Conservation (phyloP, 2,888 invertebrate species). For the Synergus gifuensis region DNA sequence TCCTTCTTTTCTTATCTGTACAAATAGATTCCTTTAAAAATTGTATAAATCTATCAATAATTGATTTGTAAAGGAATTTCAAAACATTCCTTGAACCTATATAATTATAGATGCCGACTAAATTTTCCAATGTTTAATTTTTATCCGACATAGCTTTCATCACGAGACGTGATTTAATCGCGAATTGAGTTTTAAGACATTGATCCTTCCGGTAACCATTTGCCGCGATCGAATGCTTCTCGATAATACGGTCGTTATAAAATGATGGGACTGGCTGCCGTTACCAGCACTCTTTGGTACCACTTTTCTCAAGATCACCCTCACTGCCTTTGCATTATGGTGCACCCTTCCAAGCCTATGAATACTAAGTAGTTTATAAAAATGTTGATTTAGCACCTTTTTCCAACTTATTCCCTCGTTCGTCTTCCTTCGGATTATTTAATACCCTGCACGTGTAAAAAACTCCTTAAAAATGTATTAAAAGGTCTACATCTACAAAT, state of each 20-base stretch:
- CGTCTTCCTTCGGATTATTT: constrained; percentile 44
- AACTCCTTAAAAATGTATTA: not conserved
- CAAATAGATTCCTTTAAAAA: not conserved
- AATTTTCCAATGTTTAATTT: not conserved
- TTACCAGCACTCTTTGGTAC: constrained; percentile 38
- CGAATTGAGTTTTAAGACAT: constrained; percentile 37
- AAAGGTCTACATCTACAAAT: not conserved
- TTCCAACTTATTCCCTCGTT: constrained; percentile 54
- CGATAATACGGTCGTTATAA: constrained; percentile 41
- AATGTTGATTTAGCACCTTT: constrained; percentile 76
- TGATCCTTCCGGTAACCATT: constrained; percentile 32
- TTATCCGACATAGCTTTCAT: not conserved
- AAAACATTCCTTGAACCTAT: not conserved
- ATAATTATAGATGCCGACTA: not conserved
- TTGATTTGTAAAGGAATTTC: constrained; percentile 40
- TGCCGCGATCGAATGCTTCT: constrained; percentile 30
- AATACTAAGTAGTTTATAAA: constrained; percentile 77
- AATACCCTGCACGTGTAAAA: constrained; percentile 21
- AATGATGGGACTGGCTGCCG: constrained; percentile 37
- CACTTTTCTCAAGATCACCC: constrained; percentile 38
- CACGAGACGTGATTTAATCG: constrained; percentile 16
- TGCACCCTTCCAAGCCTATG: constrained; percentile 67
- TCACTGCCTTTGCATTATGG: constrained; percentile 29
- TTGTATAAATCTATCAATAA: not conserved
- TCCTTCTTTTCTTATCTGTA: constrained; percentile 28